phyloP scores from a whole-genome alignment of 2,113 vertebrate genomes.

The Sinosuthora webbiana region DNA sequence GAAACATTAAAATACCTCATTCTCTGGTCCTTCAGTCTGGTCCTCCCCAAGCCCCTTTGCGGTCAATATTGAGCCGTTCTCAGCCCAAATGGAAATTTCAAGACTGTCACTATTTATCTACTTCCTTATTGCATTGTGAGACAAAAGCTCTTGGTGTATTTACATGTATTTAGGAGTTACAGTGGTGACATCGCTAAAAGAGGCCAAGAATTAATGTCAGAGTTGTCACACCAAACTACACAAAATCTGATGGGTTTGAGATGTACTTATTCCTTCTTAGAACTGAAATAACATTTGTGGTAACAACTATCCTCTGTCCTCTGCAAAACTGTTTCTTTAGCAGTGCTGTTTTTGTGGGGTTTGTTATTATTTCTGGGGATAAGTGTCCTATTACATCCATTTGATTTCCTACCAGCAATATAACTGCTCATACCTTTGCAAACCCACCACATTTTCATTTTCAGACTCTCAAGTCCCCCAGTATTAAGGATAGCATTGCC shows the following conservation, averaged over 20 bases:
- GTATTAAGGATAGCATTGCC: neutral
- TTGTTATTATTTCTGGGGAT: neutral
- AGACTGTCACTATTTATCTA: neutral
- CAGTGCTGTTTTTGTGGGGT: neutral
- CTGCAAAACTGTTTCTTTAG: neutral
- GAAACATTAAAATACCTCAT: neutral
- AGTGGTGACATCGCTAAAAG: neutral
- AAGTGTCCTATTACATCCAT: neutral
- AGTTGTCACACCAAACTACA: neutral
- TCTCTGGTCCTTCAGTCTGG: neutral
- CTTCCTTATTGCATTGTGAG: neutral
- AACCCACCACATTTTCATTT: neutral
- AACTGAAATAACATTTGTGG: neutral
- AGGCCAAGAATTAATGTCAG: neutral
- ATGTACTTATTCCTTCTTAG: neutral
- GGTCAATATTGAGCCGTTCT: neutral
- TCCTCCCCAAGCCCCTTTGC: neutral
- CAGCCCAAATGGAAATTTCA: neutral
- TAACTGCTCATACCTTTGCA: neutral
- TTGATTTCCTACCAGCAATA: neutral
- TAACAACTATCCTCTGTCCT: neutral
- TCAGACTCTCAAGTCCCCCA: neutral
- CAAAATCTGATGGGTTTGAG: neutral
- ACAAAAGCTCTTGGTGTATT: neutral
- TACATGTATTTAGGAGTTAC: neutral